Evolutionary conservation across 2,797 vertebrate species (phyloP).

Genomic region (Syngnathus rostellatus): DNA sequence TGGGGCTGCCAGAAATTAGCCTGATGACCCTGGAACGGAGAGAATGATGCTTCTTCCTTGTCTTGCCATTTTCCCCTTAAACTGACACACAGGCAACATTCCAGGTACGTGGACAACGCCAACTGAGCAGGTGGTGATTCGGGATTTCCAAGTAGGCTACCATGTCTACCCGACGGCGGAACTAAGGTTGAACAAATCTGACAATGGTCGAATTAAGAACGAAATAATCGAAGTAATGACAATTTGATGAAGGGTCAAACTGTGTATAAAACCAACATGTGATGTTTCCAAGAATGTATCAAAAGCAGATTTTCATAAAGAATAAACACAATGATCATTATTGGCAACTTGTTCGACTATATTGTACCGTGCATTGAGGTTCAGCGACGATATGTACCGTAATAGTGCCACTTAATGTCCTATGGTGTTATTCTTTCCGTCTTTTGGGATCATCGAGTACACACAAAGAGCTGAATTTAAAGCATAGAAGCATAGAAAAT

Average conservation of each 20-base stretch:
- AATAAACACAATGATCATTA: not conserved
- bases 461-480: not conserved
- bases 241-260: not conserved
- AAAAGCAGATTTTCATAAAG: not conserved
- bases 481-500: not conserved
- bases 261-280: not conserved
- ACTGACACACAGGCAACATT: constrained; percentile 71
- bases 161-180: not conserved
- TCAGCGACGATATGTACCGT: not conserved
- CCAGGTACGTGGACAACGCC: constrained; percentile 61
- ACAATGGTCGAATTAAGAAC: not conserved
- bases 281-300: too few relatives aligned
- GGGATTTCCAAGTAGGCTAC: not conserved
- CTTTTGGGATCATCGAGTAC: not conserved
- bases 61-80: constrained; percentile 53
- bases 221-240: not conserved
- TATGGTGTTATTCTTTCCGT: not conserved
- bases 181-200: not conserved
- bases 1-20: constrained; percentile 77
- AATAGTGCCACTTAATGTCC: not conserved
- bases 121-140: constrained; percentile 52
- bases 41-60: constrained; percentile 77
- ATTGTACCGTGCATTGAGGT: not conserved
- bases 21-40: constrained; percentile 77
- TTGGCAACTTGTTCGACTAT: not conserved